phyloP scores from a whole-genome alignment of 2,888 invertebrate species.

The Sympetrum striolatum region DNA sequence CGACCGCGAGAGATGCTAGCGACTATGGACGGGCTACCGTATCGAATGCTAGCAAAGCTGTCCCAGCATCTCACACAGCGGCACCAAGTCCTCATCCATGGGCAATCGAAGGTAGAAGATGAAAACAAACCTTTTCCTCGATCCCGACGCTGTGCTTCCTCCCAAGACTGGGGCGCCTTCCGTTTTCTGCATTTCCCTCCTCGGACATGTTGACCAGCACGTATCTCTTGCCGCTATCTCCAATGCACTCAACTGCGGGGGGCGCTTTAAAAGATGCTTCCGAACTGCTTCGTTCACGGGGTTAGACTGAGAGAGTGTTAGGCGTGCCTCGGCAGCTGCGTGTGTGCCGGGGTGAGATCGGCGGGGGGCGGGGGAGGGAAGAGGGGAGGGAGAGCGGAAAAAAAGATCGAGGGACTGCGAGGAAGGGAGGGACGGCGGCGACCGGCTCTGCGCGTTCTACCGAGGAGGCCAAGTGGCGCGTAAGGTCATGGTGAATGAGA shows the following conservation, averaged over 20 bases:
- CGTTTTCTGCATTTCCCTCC: slow-evolving; percentile 2
- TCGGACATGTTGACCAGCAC: slow-evolving; percentile 11
- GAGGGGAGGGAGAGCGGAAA: background rate
- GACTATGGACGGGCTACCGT: too few species aligned
- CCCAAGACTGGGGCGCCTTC: background rate
- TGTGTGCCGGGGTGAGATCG: background rate
- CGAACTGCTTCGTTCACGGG: background rate
- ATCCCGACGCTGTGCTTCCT: slow-evolving; percentile 11
- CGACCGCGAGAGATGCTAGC: too few species aligned
- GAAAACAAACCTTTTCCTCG: slow-evolving; percentile 28
- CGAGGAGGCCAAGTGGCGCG: slow-evolving; percentile 33
- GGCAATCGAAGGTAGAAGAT: background rate
- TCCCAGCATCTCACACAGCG: background rate
- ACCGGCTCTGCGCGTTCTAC: background rate
- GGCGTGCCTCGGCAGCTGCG: slow-evolving; percentile 38
- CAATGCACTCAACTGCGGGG: background rate
- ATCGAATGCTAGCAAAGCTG: background rate
- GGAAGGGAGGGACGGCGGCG: background rate
- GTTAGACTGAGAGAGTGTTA: slow-evolving; percentile 6
- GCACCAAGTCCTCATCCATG: background rate
- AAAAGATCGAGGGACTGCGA: background rate
- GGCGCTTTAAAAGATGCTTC: background rate
- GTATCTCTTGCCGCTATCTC: background rate
- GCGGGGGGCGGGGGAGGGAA: background rate
- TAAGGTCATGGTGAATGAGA: slow-evolving; percentile 36